Conservation (phyloP, 1,140 invertebrate genomes). For the Pogonognathellus flavescens region DNA sequence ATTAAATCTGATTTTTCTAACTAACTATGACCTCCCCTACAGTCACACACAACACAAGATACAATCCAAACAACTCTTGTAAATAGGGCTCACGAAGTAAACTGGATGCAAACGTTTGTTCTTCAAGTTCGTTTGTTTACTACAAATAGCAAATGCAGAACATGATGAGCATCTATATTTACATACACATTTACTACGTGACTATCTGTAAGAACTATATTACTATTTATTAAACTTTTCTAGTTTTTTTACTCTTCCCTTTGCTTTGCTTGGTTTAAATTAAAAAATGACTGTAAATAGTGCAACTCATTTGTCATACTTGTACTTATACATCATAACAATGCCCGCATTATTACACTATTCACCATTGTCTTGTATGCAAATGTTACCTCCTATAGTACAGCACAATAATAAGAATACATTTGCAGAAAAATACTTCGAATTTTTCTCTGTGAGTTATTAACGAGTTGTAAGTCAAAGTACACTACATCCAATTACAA, state of each 20-base stretch:
- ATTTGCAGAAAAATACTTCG: background rate
- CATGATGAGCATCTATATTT: no score
- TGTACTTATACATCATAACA: background rate
- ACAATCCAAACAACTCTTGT: no score
- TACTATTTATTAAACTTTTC: background rate
- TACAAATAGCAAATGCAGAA: no score
- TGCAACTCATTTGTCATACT: conserved; percentile 17
- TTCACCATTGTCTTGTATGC: conserved; percentile 5
- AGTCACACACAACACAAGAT: conserved; percentile 1
- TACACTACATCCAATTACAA: background rate
- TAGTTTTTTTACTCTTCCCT: background rate
- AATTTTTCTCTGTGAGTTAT: conserved; percentile 11
- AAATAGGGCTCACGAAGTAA: no score
- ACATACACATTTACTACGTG: background rate
- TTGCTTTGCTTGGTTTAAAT: background rate
- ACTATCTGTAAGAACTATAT: background rate
- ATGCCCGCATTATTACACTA: background rate
- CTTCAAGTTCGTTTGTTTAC: no score
- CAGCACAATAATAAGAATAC: background rate
- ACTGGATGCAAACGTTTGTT: no score
- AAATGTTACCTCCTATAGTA: background rate
- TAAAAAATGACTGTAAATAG: conserved; percentile 31
- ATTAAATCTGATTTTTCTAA: conserved; percentile 54
- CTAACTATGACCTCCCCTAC: conserved; percentile 46
- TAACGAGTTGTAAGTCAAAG: conserved; percentile 29